Conservation (phyloP, 2,888 invertebrate genomes). For the Periphyllus acericola region DNA sequence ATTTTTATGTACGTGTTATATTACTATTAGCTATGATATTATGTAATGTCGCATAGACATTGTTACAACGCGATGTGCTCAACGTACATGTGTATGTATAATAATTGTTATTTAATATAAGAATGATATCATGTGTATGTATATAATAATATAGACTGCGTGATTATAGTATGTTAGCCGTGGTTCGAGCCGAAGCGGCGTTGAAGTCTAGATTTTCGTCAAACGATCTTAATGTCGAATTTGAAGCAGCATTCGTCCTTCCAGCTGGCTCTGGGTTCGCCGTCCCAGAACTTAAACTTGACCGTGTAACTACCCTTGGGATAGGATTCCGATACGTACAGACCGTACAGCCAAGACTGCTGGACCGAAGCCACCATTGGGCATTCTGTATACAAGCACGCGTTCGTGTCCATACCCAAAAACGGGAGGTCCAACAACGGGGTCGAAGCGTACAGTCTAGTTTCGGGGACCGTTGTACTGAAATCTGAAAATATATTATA, state of each 20-base stretch:
- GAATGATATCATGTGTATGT: too few relatives aligned
- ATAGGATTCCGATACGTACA: neutral
- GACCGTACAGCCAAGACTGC: neutral
- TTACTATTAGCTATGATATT: too few relatives aligned
- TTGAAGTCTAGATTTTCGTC: neutral
- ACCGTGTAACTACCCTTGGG: slow-evolving; percentile 29
- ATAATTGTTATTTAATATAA: too few relatives aligned
- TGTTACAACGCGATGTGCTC: too few relatives aligned
- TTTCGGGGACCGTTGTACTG: neutral
- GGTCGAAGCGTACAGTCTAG: slow-evolving; percentile 39
- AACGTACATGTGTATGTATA: too few relatives aligned
- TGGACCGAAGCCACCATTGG: neutral
- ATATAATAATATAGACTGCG: too few relatives aligned
- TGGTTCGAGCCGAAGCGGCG: neutral
- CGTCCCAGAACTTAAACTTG: slow-evolving; percentile 39
- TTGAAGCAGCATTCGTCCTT: slow-evolving; percentile 23
- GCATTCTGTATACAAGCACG: slow-evolving; percentile 49
- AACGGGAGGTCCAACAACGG: slow-evolving; percentile 29
- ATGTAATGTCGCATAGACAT: too few relatives aligned
- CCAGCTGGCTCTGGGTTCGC: neutral
- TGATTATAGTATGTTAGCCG: too few relatives aligned
- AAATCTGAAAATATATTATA: slow-evolving; percentile 39
- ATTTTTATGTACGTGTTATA: too few relatives aligned
- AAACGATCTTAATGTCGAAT: slow-evolving; percentile 34
- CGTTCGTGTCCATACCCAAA: slow-evolving; percentile 55